Evolutionary conservation across 2,888 invertebrate genomes (phyloP), one percentile per base, ranked within the genome.

Genomic region (Tanytarsus gracilentus): DNA sequence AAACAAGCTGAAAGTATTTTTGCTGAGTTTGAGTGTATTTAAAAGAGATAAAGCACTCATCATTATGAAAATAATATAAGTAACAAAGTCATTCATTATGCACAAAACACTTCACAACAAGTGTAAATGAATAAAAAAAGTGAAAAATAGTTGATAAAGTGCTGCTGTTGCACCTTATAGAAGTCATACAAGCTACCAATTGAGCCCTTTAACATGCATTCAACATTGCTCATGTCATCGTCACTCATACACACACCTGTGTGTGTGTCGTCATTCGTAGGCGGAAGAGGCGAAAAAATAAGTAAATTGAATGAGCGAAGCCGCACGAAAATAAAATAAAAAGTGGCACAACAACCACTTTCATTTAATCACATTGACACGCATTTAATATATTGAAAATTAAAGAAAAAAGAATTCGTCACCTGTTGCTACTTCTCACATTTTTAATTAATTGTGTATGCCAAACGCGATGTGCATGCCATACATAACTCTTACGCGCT

Each of bases 321-420:
- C 44, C n/a, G n/a, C n/a, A n/a, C n/a, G n/a, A 16, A 44, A 16
- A 8, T 7, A 33, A 8, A n/a, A 9, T 26, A 21, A 29, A 29
- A 51, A 51, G 51, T 30, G 11, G 18, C 29, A 16, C 36, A 40
- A 40, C 27, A 39, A 27, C 18, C 55, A 55, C 55, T 55, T 55
- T 55, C 55, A 55, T 55, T 55, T 39, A 55, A 55, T 55, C 39
- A 33, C 11, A 40, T 26, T 33, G 55, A 16, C 40, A 40, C 26
- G 55, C 40, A 55, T 55, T 40, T 39, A 16, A 21, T n/a, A n/a
- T 7, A 18, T 33, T 11, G 44, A 44, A 44, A 44, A 44, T 23
- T 40, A 55, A 55, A 14, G 25, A 25, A 49, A 49, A 25, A 40
- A 40, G 18, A 7, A 29, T 18, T 40, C 26, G 40, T 40, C 55